phyloP scores from a whole-genome alignment of 2,888 invertebrate genomes.

The Cerceris ruficornis region DNA sequence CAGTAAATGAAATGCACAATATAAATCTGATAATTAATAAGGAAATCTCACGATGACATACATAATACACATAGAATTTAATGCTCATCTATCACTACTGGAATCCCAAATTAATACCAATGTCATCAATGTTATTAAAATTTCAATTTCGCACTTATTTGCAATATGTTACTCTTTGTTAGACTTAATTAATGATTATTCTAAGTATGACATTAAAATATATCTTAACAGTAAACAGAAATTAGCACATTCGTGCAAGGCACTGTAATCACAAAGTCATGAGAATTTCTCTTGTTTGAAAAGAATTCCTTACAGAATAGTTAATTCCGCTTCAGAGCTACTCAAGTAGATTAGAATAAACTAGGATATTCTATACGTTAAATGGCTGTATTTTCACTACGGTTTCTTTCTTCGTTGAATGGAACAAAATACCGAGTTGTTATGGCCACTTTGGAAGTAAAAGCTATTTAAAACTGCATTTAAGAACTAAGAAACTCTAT shows the following conservation, averaged over 20 bases:
- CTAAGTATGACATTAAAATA: slow-evolving; percentile 37
- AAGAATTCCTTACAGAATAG: slow-evolving; percentile 32
- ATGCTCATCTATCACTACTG: slow-evolving; percentile 23
- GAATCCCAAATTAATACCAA: slow-evolving; percentile 22
- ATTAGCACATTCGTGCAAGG: slow-evolving; percentile 48
- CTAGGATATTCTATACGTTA: slow-evolving; percentile 34
- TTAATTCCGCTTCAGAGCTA: slow-evolving; percentile 25
- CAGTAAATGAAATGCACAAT: slow-evolving; percentile 14
- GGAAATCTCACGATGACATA: slow-evolving; percentile 16
- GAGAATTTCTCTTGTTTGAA: slow-evolving; percentile 24
- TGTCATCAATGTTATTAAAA: slow-evolving; percentile 27
- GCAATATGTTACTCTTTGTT: slow-evolving; percentile 26
- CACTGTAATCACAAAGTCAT: slow-evolving; percentile 57
- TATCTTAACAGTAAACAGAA: slow-evolving; percentile 31
- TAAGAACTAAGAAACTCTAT: slow-evolving; percentile 71
- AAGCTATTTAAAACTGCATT: slow-evolving; percentile 47
- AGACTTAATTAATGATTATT: slow-evolving; percentile 37
- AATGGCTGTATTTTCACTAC: slow-evolving; percentile 3
- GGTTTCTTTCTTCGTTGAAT: slow-evolving; percentile 10
- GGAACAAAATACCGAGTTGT: slow-evolving; percentile 41
- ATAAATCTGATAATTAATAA: slow-evolving; percentile 11
- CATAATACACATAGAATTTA: slow-evolving; percentile 29
- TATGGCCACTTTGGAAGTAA: slow-evolving; percentile 35
- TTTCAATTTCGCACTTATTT: slow-evolving; percentile 26
- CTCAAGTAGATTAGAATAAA: slow-evolving; percentile 38